Base-by-base conservation (phyloP, 2,113 vertebrate genomes). In the Trogon melanurus region DNA sequence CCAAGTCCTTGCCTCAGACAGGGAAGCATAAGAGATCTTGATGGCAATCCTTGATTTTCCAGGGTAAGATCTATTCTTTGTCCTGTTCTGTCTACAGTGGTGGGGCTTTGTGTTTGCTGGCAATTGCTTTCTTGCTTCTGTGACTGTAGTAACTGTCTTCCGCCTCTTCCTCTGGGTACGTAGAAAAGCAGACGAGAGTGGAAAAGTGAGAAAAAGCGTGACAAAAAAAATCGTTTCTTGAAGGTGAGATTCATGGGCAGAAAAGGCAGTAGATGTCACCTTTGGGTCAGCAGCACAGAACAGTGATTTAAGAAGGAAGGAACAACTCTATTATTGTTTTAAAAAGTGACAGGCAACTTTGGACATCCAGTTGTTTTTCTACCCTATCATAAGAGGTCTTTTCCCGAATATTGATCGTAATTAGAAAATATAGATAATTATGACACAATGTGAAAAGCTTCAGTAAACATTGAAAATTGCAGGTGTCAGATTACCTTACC, bases 121-220 rank as follows among this genome's bases (percentile, higher is more conserved):
- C 20, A 60, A 61, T 53, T 84, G 62, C 80, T 67, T 93, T 85
- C 71, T 53, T 16, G 2, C 20, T 19, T 54, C 70, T n/a, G 1
- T 71, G 56, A 54, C 47, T 51, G 5, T 70, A 54, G 47, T 60
- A 84, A 90, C 88, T 38, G 51, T 66, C 71, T 82, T 88, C 70
- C 16, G 8, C 54, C 38, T 74, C 53, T 44, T 91, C 76, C 38
- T 82, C 58, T 82, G 48, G 41, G 65, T 74, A 58, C 16, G 7
- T 25, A 61, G 32, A 88, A 93, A 89, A 93, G 71, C 85, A 81
- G 79, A 71, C 72, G 78, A 91, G 87, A 89, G n/a, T 85, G 81
- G 85, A 96, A 84, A 93, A 84, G 83, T 89, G 92, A 82, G 91
- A 90, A 93, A 90, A 96, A 96, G 62, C 22, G 69, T 85, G 79